These are phyloP conservation scores for Arbacia lixula DNA, from an alignment of 53 echinoderm and acorn worm species.

Conservation along the genomic window DNA sequence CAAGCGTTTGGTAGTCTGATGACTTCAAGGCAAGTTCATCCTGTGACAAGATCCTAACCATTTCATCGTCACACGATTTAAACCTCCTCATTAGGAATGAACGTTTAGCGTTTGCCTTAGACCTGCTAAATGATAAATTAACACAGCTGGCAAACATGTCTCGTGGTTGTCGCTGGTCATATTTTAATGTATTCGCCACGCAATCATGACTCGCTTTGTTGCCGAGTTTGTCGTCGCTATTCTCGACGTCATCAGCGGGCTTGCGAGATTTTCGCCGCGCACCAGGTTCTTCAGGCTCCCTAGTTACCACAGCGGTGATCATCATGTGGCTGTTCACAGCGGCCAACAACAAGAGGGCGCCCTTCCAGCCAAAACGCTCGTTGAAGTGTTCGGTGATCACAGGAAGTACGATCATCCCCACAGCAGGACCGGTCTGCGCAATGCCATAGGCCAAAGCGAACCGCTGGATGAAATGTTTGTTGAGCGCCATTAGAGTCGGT, in stretches of 20 bases:
- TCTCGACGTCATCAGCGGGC: background rate
- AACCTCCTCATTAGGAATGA: constrained; percentile 29
- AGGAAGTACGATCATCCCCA: constrained; percentile 61
- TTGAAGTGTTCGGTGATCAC: constrained; percentile 30
- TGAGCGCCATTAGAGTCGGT: constrained; percentile 45
- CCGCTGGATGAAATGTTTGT: constrained; percentile 31
- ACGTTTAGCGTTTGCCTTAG: background rate
- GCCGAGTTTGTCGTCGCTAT: background rate
- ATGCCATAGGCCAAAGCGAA: constrained; percentile 54
- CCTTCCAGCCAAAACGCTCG: constrained; percentile 48
- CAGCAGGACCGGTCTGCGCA: constrained; percentile 46
- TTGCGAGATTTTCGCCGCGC: background rate
- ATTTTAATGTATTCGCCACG: background rate
- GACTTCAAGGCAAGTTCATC: background rate
- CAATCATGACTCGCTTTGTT: background rate
- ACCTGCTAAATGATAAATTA: background rate
- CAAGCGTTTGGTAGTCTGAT: background rate
- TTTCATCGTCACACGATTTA: constrained; percentile 32
- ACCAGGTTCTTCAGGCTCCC: background rate
- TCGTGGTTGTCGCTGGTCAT: background rate
- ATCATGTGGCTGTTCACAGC: constrained; percentile 44
- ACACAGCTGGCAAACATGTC: constrained; percentile 18
- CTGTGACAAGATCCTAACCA: background rate
- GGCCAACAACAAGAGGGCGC: constrained; percentile 48
- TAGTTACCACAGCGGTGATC: constrained; percentile 44